Base-by-base conservation (phyloP, 2,113 vertebrate species). In the Pitta sordida region DNA sequence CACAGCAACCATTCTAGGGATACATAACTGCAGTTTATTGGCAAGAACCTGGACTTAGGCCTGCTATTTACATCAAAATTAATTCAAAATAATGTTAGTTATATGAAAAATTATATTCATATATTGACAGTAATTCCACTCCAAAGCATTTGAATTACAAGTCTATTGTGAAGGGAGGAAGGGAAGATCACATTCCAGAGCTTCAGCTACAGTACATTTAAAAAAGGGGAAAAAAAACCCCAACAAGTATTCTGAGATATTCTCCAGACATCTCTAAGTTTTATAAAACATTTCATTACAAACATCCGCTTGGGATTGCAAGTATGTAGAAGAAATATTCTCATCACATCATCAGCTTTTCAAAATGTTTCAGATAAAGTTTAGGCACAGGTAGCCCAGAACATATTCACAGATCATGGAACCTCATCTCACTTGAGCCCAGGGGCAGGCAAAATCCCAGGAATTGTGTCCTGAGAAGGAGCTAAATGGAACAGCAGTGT, bases 1-100 rank as follows among this genome's bases (percentile, higher is more conserved):
- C 37, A 73, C 37, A n/a, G 26, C 32, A 75, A 56, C 91, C n/a
- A 29, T 76, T 79, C 43, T 24, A 92, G 32, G 30, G n/a, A 86
- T 44, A 32, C 24, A 27, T 67, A 85, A 68, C 39, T 83, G 77
- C 26, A 41, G 18, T 24, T 89, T 87, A 94, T 67, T 62, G 59
- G 55, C 48, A 91, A 51, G 64, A 60, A 64, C 29, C 93, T 52
- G 49, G 63, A 83, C 32, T 26, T 51, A 34, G 49, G 30, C 30
- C 67, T 86, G 36, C 18, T 56, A 70, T 81, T 91, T 81, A 84
- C 48, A 90, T 48, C 23, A 39, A 44, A 88, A 90, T 62, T 68
- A 58, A 59, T 39, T 65, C 48, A 80, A 64, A 88, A 65, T 59
- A 26, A 36, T 43, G 44, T 30, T 69, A 75, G 19, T 36, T 58